A percentile compares a stretch with the other conserved stretches of the same genome.
phyloP scores from a whole-genome alignment of 2,888 invertebrate species.

The Piscicola geometra region DNA sequence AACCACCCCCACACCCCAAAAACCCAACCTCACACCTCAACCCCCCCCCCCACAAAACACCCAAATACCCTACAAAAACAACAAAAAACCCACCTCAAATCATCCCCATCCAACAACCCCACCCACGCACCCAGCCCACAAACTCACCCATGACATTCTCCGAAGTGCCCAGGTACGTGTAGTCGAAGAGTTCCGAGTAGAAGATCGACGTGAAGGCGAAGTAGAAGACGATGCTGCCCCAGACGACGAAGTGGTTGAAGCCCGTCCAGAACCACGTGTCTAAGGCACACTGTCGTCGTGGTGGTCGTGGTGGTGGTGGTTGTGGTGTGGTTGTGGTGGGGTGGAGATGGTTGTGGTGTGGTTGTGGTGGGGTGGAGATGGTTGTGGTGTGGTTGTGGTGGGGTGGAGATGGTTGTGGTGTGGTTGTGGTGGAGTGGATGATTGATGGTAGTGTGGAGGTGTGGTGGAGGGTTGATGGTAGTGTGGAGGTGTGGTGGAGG shows the following conservation, averaged over 20 bases:
- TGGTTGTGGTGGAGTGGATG: too few relatives aligned
- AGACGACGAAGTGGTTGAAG: conserved; percentile 92
- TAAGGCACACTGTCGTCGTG: conserved; percentile 73
- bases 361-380: too few relatives aligned
- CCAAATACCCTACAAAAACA: neutral
- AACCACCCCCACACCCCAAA: too few relatives aligned
- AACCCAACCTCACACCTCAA: neutral
- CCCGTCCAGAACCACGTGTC: conserved; percentile 98
- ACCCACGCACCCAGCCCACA: neutral
- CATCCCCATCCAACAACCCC: neutral
- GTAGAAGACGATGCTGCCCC: conserved; percentile 93
- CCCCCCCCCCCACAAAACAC: neutral
- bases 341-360: neutral
- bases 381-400: too few relatives aligned
- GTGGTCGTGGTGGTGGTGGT: neutral
- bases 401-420: too few relatives aligned
- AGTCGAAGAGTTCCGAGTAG: conserved; percentile 70
- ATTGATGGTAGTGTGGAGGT: neutral
- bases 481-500: neutral
- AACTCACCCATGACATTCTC: conserved; percentile 59
- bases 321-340: neutral
- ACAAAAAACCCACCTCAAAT: neutral
- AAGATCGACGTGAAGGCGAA: conserved; percentile 84
- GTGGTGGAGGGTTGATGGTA: neutral
- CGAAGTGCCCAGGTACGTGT: conserved; percentile 60